These are phyloP conservation scores for Stictonetta naevosa DNA, from an alignment of 2,113 vertebrate species.

Conservation along the genomic window DNA sequence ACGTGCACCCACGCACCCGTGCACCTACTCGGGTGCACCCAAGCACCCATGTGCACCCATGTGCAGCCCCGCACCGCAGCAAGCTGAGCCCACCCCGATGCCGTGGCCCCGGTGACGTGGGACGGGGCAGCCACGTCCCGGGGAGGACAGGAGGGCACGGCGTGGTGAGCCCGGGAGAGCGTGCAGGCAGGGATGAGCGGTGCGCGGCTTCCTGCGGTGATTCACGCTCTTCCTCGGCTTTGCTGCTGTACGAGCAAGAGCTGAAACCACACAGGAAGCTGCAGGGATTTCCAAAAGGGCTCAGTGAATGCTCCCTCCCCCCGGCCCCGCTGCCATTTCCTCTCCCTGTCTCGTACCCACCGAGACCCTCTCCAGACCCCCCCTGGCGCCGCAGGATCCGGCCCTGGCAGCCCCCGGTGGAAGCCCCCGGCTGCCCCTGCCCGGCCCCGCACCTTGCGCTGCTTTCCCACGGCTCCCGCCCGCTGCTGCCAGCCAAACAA, in stretches of 20 bases:
- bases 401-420: background rate
- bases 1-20: no score
- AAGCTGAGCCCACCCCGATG: background rate
- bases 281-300: background rate
- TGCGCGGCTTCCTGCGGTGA: fast-evolving
- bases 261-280: background rate
- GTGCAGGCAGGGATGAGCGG: background rate
- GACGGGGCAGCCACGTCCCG: background rate
- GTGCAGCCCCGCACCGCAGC: background rate
- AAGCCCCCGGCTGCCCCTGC: no score
- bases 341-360: background rate
- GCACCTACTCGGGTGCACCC: no score
- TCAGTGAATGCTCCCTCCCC: background rate
- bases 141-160: background rate
- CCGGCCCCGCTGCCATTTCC: fast-evolving
- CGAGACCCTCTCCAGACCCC: background rate
- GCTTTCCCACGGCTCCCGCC: background rate
- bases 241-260: fast-evolving
- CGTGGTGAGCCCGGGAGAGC: fast-evolving
- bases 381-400: background rate
- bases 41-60: background rate
- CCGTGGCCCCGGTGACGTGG: background rate
- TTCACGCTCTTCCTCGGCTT: fast-evolving
- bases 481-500: background rate
- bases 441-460: background rate